Base-by-base conservation (phyloP, 1,140 invertebrate species). In the Drosophila truncata region DNA sequence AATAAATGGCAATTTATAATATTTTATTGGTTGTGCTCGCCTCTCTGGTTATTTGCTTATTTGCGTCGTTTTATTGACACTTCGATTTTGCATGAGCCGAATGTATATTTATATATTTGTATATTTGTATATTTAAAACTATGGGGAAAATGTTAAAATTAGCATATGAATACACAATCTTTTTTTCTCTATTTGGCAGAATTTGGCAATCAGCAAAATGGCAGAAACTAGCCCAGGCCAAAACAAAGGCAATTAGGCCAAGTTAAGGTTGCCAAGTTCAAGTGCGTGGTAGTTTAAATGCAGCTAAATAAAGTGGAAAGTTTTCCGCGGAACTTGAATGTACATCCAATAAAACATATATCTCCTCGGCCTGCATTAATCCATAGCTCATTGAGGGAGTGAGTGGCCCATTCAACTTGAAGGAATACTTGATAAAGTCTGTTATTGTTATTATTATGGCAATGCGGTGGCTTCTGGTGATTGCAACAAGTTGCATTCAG, bases 1-100 rank as follows among this genome's bases (percentile, higher is more conserved):
- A 82, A 76, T 72, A 70, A 75, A 83, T 65, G 80, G 50, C 81
- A 72, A 77, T 69, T 69, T 61, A 63, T 61, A 70, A 82, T 83
- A 78, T 44, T 78, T 71, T 62, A 78, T 62, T 71, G 64, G 20
- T 39, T 29, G 11, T 65, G 20, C 37, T 52, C 14, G 35, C 47
- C 54, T 50, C 54, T 50, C 52, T 37, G 33, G 55, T 27, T 72
- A 41, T 66, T 61, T 78, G 49, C 39, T 27, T 20, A 59, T 78
- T 78, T 82, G 75, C 62, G 58, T 63, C 41, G 65, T 37, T 73
- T 59, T 79, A 47, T 66, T 66, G 57, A 55, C 62, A 47, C 80
- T 64, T 66, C 59, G 27, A 39, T 67, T 37, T 60, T 18, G 47
- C 52, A 59, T 42, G 47, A 20, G 44, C 35, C 14, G 18, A 16